A percentile compares a stretch with the other conserved stretches of the same genome.
Conservation (phyloP, 2,113 vertebrate genomes). For the Gallinago paraguaiae region DNA sequence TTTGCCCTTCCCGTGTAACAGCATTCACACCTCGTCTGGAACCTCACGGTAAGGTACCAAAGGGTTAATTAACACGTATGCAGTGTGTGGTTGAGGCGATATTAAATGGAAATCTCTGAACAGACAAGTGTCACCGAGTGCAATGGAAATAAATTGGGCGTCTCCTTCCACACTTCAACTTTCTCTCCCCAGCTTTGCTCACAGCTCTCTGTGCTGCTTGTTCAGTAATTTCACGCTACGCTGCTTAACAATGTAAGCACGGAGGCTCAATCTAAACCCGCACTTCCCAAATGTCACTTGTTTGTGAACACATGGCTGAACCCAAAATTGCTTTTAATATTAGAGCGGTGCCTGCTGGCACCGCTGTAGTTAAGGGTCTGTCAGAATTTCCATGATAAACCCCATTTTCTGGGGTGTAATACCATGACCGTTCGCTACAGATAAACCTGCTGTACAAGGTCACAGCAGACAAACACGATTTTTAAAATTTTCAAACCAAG, state of each 20-base stretch:
- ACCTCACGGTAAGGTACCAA: not conserved
- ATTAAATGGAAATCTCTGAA: not conserved
- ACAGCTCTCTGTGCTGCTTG: not conserved
- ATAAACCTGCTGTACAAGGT: not conserved
- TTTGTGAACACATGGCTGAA: constrained; percentile 75
- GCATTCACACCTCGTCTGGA: not conserved
- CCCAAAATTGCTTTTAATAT: constrained; percentile 73
- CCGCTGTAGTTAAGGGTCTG: not conserved
- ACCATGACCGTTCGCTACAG: not conserved
- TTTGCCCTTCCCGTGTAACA: not conserved
- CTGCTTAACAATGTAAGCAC: constrained; percentile 58
- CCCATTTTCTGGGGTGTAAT: not conserved
- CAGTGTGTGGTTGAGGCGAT: not conserved
- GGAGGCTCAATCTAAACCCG: constrained; percentile 47
- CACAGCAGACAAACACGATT: not conserved
- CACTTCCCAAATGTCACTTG: constrained; percentile 74
- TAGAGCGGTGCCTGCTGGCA: constrained; percentile 42
- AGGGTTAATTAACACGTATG: not conserved
- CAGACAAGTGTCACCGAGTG: not conserved
- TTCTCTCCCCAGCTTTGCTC: not conserved
- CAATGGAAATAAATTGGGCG: constrained; percentile 34
- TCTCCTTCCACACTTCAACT: constrained; percentile 11
- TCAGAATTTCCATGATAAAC: not conserved
- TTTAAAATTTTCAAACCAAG: not conserved
- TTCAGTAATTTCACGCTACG: constrained; percentile 76